Conservation (phyloP, 2,797 vertebrate species). For the Dryobates pubescens region DNA sequence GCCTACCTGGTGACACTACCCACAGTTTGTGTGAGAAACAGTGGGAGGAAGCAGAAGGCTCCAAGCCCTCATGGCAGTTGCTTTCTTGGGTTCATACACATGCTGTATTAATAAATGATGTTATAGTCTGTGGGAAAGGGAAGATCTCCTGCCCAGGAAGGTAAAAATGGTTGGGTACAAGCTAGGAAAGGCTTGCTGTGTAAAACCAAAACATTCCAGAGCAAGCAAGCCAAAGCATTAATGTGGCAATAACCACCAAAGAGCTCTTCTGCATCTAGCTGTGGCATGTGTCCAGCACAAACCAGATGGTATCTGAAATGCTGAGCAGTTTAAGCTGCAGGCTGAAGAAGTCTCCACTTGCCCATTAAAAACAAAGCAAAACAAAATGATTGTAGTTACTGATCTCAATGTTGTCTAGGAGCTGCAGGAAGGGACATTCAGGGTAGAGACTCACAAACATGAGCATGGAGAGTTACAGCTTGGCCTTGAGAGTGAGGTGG, state of each 20-base stretch:
- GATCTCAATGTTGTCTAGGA: background rate
- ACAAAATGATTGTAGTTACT: background rate
- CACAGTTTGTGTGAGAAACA: background rate
- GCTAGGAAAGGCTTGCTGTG: background rate
- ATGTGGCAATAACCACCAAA: background rate
- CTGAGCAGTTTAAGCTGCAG: background rate
- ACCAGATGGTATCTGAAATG: constrained; percentile 40
- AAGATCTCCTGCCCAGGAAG: background rate
- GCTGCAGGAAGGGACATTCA: background rate
- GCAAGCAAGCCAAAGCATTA: background rate
- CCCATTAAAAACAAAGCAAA: background rate
- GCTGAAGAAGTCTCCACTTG: background rate
- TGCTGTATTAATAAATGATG: background rate
- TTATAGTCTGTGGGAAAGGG: background rate
- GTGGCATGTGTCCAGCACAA: background rate
- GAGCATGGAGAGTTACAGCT: fast-evolving
- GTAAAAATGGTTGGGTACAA: background rate
- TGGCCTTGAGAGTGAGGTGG: fast-evolving
- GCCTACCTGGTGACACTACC: background rate
- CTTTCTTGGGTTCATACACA: background rate
- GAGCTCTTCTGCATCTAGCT: background rate
- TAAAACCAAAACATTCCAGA: background rate
- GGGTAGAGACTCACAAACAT: background rate
- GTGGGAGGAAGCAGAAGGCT: background rate
- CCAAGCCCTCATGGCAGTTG: background rate